Evolutionary conservation across 2,797 vertebrate genomes (phyloP).

Genomic region (Hoplostethus atlanticus): DNA sequence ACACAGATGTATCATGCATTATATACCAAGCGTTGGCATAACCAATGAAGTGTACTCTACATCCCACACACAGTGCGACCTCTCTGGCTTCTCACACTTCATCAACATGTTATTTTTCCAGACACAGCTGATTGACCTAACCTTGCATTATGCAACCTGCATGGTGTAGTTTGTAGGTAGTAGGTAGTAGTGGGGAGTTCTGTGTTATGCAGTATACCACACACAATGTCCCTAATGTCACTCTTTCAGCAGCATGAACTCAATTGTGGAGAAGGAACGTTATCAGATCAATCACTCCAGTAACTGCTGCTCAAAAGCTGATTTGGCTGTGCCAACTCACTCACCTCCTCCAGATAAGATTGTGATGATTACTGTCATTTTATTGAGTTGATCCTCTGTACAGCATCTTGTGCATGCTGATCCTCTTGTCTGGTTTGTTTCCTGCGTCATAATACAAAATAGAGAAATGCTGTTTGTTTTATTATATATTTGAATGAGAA

Average conservation of each 20-base stretch:
- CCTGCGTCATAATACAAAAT: constrained; percentile 11
- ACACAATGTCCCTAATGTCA: not conserved
- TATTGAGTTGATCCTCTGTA: constrained; percentile 23
- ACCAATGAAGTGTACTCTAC: constrained; percentile 65
- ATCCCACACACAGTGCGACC: constrained; percentile 66
- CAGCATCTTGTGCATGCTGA: constrained; percentile 36
- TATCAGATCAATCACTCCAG: constrained; percentile 11
- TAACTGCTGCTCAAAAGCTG: constrained; percentile 26
- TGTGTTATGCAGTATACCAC: constrained; percentile 12
- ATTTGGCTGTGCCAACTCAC: constrained; percentile 15
- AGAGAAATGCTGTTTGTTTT: constrained; percentile 26
- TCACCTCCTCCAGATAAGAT: constrained; percentile 38
- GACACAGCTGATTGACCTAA: constrained; percentile 68
- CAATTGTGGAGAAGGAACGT: constrained; percentile 1
- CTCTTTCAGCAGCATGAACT: constrained; percentile 44
- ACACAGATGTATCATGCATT: constrained; percentile 39
- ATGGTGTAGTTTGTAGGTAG: constrained; percentile 53
- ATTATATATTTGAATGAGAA: constrained; percentile 11
- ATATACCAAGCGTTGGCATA: constrained; percentile 50
- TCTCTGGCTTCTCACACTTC: constrained; percentile 49
- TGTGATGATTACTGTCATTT: constrained; percentile 40
- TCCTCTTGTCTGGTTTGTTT: constrained; percentile 45
- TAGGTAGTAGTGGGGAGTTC: constrained; percentile 39
- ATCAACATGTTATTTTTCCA: constrained; percentile 66
- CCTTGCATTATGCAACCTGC: constrained; percentile 69